Evolutionary conservation across 2,888 invertebrate species (phyloP).

Genomic region (Marasmarcha lunaedactyla): DNA sequence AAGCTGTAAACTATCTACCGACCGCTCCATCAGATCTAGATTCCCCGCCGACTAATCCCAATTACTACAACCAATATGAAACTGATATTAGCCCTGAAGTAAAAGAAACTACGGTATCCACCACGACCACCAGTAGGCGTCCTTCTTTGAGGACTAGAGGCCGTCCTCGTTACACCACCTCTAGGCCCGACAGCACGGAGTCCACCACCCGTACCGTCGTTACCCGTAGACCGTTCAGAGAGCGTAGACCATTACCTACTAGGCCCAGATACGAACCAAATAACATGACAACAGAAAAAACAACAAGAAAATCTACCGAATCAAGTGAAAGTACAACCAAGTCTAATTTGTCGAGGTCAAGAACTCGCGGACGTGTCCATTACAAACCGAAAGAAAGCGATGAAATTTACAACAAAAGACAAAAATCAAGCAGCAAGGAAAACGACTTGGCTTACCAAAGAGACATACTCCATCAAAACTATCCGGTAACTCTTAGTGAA

Average conservation of each 20-base stretch:
- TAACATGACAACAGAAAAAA: conserved; percentile 46
- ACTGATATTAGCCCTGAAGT: conserved; percentile 27
- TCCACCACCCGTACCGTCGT: conserved; percentile 40
- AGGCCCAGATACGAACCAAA: conserved; percentile 48
- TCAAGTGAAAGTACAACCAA: conserved; percentile 44
- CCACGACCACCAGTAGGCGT: conserved; percentile 45
- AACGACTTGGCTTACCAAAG: conserved; percentile 71
- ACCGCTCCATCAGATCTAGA: conserved; percentile 18
- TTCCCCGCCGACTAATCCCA: conserved; percentile 16
- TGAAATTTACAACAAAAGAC: conserved; percentile 36
- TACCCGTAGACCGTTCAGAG: conserved; percentile 63
- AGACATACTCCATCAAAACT: conserved; percentile 74
- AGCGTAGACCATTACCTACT: conserved; percentile 54
- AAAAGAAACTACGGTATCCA: conserved; percentile 23
- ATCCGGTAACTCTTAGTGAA: conserved; percentile 69
- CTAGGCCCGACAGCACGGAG: conserved; percentile 48
- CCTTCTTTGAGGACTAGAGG: conserved; percentile 39
- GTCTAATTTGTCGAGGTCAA: conserved; percentile 30
- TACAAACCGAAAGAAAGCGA: conserved; percentile 55
- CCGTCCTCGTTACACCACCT: conserved; percentile 51
- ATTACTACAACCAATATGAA: conserved; percentile 36
- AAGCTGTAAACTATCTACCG: conserved; percentile 24
- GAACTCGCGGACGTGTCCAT: conserved; percentile 65
- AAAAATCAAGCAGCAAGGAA: conserved; percentile 31
- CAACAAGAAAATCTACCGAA: conserved; percentile 32